Base-by-base conservation (phyloP, 1,140 invertebrate species). In the Dolichoris vasculosae region DNA sequence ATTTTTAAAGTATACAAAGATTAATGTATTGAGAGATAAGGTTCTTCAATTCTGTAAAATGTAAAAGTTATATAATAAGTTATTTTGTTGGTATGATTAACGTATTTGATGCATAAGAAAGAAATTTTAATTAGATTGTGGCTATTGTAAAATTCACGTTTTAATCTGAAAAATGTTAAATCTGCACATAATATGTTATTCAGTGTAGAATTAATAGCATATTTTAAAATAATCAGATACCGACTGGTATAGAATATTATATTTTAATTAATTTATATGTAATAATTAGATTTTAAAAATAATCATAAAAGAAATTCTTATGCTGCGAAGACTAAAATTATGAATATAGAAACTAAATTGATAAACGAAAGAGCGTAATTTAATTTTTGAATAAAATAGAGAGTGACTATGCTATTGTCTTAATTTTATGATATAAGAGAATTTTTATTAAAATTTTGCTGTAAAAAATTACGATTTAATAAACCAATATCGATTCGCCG, bases 361-460 rank as follows among this genome's bases (percentile, higher is more conserved):
- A 69, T 69, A 69, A 38, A 38, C 9, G 9, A n/a, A 75, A 30
- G 8, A 15, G 46, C 46, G 46, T 77, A n/a, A 30, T 77, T 51
- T 55, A 77, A 77, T 77, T 51, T 51, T 32, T 77, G 32, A 77
- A 23, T n/a, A 48, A 15, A 23, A n/a, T 46, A 43, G 46, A 46
- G 32, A 9, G 2, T 55, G 6, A 17, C 43, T 55, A 46, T 1
- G 26, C 30, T 51, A 59, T 77, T 32, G 26, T 32, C 3, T 77
- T 7, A 51, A 75, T 75, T 51, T 30, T 77, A 77, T 55, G 30
- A 55, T 32, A 77, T 17, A 51, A n/a, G n/a, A 51, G n/a, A 77
- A 77, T 77, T 51, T 51, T 77, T n/a, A 77, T 77, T 77, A 77
- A 77, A 35, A 51, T 32, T 77, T 8, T 75, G 38, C 26, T 48